A percentile compares a stretch with the other conserved stretches of the same genome.
Evolutionary conservation across 2,888 invertebrate species (phyloP).

Genomic region (Deroplatys truncata): DNA sequence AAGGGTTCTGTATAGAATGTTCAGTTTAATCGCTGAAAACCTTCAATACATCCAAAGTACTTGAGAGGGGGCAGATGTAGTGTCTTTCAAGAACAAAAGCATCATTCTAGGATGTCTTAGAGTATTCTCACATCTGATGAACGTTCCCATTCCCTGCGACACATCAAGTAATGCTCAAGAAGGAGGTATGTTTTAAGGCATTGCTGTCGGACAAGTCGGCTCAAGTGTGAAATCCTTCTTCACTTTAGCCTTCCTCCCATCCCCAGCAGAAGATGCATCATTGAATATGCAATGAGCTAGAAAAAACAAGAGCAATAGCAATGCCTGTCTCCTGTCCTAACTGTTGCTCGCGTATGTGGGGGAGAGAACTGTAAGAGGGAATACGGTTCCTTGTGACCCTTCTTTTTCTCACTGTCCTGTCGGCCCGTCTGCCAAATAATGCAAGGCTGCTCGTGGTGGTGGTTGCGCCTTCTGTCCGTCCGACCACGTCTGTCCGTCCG

Average conservation of each 20-base stretch:
- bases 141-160: too few species aligned
- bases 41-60: too few species aligned
- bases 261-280: slow-evolving; percentile 18
- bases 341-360: slow-evolving; percentile 3
- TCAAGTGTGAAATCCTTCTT: slow-evolving; percentile 19
- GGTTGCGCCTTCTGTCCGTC: background rate
- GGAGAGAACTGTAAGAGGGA: background rate
- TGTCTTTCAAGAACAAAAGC: too few species aligned
- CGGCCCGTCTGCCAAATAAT: slow-evolving; percentile 12
- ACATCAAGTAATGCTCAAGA: too few species aligned
- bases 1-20: too few species aligned
- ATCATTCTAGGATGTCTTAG: too few species aligned
- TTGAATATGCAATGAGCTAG: slow-evolving; percentile 30
- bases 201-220: slow-evolving; percentile 26
- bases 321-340: background rate
- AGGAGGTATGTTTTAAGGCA: background rate
- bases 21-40: too few species aligned
- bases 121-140: too few species aligned
- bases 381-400: background rate
- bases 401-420: background rate
- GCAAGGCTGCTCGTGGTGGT: slow-evolving; percentile 6
- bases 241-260: background rate
- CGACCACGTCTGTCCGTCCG: background rate
- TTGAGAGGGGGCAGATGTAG: too few species aligned
- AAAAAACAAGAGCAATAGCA: slow-evolving; percentile 1